phyloP scores from a whole-genome alignment of 2,113 vertebrate species.

The Rhabdornis inornatus region DNA sequence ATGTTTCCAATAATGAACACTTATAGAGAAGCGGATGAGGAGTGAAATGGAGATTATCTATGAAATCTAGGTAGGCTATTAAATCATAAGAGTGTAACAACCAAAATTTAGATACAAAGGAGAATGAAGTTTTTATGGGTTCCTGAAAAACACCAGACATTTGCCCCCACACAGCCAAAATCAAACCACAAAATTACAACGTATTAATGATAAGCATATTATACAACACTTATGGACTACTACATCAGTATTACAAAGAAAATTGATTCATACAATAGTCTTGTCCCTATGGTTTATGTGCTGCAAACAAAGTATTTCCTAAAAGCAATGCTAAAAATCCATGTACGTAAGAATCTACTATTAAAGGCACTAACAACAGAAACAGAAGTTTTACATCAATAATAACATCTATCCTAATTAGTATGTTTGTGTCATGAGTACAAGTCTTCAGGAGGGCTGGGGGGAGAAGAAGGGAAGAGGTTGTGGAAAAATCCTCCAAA shows the following conservation, averaged over 20 bases:
- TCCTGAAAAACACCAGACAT: neutral
- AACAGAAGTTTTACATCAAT: neutral
- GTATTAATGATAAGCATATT: neutral
- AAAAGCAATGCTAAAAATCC: slow-evolving; percentile 12
- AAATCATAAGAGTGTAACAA: neutral
- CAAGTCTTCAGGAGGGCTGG: neutral
- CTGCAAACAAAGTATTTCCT: neutral
- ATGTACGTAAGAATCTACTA: neutral
- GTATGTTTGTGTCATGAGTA: neutral
- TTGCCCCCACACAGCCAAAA: neutral
- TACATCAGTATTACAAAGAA: neutral
- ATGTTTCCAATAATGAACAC: neutral
- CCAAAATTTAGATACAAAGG: neutral
- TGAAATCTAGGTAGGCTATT: neutral
- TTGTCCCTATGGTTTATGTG: neutral
- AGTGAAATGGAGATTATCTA: neutral
- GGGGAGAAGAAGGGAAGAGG: neutral
- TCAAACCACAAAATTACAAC: neutral
- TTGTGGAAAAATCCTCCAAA: neutral
- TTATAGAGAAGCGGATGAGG: rapidly evolving
- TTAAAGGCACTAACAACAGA: neutral
- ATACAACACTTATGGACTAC: neutral
- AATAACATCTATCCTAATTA: neutral
- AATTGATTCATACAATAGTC: neutral
- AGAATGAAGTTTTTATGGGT: neutral